Evolutionary conservation across 92 coral and sea anemone species (phyloP).

Genomic region (Porites lobata): DNA sequence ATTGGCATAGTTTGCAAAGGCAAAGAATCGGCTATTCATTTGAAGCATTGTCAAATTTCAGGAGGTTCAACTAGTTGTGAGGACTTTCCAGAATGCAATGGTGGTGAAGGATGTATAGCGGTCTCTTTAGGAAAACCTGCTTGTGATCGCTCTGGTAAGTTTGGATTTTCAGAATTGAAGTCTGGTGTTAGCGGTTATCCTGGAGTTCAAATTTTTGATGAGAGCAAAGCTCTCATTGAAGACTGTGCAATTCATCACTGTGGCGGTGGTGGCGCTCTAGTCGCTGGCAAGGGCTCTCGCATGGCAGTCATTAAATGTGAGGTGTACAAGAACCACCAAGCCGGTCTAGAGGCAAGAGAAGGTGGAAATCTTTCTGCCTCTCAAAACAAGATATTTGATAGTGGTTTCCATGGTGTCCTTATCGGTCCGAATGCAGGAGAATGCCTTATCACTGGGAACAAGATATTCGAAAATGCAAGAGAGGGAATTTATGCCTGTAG

Average conservation of each 20-base stretch:
- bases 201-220: constrained; percentile 47
- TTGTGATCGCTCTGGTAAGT: constrained; percentile 68
- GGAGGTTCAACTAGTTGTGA: constrained; percentile 72
- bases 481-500: constrained; percentile 61
- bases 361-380: constrained; percentile 66
- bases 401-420: constrained; percentile 63
- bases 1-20: constrained; percentile 29
- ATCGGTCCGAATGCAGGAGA: constrained; percentile 60
- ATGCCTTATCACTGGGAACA: constrained; percentile 51
- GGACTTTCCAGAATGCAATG: constrained; percentile 85
- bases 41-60: constrained; percentile 68
- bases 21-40: constrained; percentile 1
- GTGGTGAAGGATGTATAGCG: constrained; percentile 82
- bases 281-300: constrained; percentile 47
- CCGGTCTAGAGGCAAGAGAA: constrained; percentile 77
- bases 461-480: constrained; percentile 70
- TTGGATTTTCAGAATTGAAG: constrained; percentile 1
- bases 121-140: constrained; percentile 37
- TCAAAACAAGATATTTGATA: constrained; percentile 64
- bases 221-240: constrained; percentile 52
- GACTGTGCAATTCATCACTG: constrained; percentile 67
- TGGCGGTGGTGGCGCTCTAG: constrained; percentile 72
- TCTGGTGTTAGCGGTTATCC: constrained; percentile 67
- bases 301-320: constrained; percentile 50
- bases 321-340: constrained; percentile 70